A percentile compares a stretch with the other conserved stretches of the same genome.
Conservation (phyloP, 2,797 vertebrate genomes). For the Simalia tracyae region DNA sequence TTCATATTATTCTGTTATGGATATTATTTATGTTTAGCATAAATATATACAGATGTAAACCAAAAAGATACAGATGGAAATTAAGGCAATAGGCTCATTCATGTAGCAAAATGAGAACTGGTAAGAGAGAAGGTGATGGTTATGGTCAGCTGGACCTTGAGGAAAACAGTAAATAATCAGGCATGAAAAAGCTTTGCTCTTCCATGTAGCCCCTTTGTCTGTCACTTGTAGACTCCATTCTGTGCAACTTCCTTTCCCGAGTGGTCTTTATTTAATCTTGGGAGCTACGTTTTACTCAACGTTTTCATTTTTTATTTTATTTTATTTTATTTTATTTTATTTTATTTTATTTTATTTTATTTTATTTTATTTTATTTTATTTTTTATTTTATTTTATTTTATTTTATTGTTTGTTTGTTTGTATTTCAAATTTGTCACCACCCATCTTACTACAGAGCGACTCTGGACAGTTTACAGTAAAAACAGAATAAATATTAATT, state of each 20-base stretch:
- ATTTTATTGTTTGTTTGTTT: too few species aligned
- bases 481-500: too few species aligned
- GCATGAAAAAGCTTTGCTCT: slow-evolving; percentile 2
- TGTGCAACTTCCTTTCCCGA: slow-evolving; percentile 49
- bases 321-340: too few species aligned
- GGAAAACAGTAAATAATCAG: background rate
- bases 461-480: too few species aligned
- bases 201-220: slow-evolving; percentile 26
- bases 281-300: background rate
- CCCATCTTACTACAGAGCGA: too few species aligned
- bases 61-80: slow-evolving; percentile 3
- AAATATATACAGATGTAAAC: slow-evolving; percentile 14
- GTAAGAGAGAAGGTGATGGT: slow-evolving; percentile 23
- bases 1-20: rapidly evolving
- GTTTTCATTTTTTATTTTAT: background rate
- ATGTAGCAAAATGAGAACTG: slow-evolving; percentile 17
- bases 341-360: too few species aligned
- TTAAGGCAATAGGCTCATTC: slow-evolving; percentile 49
- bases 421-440: too few species aligned
- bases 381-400: too few species aligned
- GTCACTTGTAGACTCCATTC: slow-evolving; percentile 36
- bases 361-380: too few species aligned
- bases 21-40: rapidly evolving
- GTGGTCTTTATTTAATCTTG: slow-evolving; percentile 36
- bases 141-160: slow-evolving; percentile 1